Evolutionary conservation across 2,113 vertebrate genomes (phyloP).

Genomic region (Alectura lathami): DNA sequence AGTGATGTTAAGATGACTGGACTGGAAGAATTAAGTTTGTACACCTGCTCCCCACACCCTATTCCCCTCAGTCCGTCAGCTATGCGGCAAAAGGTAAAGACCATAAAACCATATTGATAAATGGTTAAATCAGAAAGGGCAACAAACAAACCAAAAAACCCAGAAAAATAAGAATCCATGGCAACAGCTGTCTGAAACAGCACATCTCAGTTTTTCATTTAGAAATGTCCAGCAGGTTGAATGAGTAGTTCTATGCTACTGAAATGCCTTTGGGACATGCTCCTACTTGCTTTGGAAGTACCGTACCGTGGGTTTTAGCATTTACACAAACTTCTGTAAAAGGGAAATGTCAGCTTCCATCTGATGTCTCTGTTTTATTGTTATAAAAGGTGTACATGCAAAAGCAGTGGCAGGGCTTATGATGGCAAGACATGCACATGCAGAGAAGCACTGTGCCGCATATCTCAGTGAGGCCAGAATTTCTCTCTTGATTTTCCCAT

Average conservation of each 20-base stretch:
- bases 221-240: slow-evolving; percentile 1
- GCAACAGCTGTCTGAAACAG: slow-evolving; percentile 20
- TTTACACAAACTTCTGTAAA: slow-evolving; percentile 45
- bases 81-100: neutral
- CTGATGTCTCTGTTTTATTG: slow-evolving; percentile 24
- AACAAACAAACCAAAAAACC: neutral
- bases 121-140: neutral
- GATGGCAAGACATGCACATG: neutral
- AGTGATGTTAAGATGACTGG: neutral
- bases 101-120: neutral
- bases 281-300: slow-evolving; percentile 14
- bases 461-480: neutral
- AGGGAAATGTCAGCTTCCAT: slow-evolving; percentile 12
- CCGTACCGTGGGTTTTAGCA: slow-evolving; percentile 17
- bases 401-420: neutral
- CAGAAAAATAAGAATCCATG: neutral
- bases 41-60: too few species aligned
- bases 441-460: neutral
- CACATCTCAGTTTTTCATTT: slow-evolving; percentile 1
- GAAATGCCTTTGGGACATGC: slow-evolving; percentile 31
- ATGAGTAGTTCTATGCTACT: neutral
- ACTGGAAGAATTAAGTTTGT: neutral
- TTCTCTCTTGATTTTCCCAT: neutral
- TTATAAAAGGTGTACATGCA: neutral
- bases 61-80: neutral